phyloP scores from a whole-genome alignment of 2,113 vertebrate genomes.

The Poeciliopsis prolifica region DNA sequence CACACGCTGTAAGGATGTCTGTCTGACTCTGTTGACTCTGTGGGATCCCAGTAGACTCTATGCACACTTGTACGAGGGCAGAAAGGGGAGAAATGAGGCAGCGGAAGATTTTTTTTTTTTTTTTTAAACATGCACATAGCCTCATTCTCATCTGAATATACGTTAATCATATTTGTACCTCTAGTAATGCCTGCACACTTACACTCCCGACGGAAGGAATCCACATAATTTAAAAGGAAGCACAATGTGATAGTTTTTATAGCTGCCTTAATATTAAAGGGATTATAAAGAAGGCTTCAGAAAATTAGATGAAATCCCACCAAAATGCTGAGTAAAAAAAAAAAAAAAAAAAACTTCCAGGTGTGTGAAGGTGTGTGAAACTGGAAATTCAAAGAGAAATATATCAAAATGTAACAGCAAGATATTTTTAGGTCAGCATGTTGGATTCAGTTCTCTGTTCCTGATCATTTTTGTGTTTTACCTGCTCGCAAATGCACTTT shows the following conservation, averaged over 20 bases:
- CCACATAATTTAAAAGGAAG: too few relatives aligned
- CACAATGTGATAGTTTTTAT: background rate
- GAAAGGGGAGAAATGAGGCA: constrained; percentile 13
- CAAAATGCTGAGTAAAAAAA: constrained; percentile 18
- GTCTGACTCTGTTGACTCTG: constrained; percentile 60
- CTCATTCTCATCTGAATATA: background rate
- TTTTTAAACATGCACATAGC: constrained; percentile 20
- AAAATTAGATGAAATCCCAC: constrained; percentile 37
- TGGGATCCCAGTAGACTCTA: constrained; percentile 45
- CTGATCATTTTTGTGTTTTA: background rate
- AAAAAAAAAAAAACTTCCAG: background rate
- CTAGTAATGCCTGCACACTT: too few relatives aligned
- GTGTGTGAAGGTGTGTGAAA: too few relatives aligned
- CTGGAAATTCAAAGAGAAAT: background rate
- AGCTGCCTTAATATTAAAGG: constrained; percentile 9
- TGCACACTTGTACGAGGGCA: constrained; percentile 24
- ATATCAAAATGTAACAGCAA: background rate
- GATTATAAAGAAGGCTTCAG: constrained; percentile 21
- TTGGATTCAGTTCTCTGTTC: background rate
- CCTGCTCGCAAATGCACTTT: background rate
- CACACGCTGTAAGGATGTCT: constrained; percentile 40
- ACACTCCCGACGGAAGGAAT: too few relatives aligned
- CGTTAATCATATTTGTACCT: constrained; percentile 5
- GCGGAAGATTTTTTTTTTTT: constrained; percentile 13
- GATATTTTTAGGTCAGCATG: background rate